Conservation (phyloP, 2,888 invertebrate genomes). For the Meiosimyza decipiens region DNA sequence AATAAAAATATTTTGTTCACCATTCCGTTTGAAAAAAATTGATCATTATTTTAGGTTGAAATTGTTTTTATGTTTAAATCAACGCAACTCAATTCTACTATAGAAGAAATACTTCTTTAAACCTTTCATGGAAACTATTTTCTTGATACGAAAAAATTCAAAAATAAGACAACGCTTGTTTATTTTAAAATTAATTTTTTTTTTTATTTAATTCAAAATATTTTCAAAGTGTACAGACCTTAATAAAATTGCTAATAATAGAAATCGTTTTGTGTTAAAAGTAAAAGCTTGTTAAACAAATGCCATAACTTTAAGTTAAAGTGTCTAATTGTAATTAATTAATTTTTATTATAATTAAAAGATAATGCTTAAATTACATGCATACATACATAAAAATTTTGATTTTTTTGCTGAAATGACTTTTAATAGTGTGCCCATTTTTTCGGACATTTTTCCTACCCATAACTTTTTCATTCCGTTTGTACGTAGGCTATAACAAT, state of each 20-base stretch:
- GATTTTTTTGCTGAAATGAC: slow-evolving; percentile 1
- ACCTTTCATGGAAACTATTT: no score
- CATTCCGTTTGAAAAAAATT: no score
- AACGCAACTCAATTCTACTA: no score
- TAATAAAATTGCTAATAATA: slow-evolving; percentile 21
- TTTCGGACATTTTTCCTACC: slow-evolving; percentile 19
- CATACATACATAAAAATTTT: not conserved
- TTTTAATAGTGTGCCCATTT: not conserved
- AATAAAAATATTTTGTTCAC: no score
- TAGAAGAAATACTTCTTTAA: no score
- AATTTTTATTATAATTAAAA: not conserved
- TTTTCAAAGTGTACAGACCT: slow-evolving; percentile 25
- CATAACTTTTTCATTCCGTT: slow-evolving; percentile 19
- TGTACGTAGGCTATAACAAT: slow-evolving; percentile 34
- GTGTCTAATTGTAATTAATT: no score
- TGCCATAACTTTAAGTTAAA: no score
- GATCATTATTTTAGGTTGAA: no score
- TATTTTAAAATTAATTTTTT: slow-evolving; percentile 9
- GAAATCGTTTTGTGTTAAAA: no score
- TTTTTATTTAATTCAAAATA: slow-evolving; percentile 32
- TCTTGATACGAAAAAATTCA: no score
- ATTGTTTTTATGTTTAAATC: no score
- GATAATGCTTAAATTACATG: not conserved
- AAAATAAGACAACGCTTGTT: not conserved
- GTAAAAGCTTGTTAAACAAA: no score